Percentiles rank a stretch among this genome's conserved stretches.
Evolutionary conservation across 1,140 invertebrate species (phyloP).

Genomic region (Ectropis grisescens): DNA sequence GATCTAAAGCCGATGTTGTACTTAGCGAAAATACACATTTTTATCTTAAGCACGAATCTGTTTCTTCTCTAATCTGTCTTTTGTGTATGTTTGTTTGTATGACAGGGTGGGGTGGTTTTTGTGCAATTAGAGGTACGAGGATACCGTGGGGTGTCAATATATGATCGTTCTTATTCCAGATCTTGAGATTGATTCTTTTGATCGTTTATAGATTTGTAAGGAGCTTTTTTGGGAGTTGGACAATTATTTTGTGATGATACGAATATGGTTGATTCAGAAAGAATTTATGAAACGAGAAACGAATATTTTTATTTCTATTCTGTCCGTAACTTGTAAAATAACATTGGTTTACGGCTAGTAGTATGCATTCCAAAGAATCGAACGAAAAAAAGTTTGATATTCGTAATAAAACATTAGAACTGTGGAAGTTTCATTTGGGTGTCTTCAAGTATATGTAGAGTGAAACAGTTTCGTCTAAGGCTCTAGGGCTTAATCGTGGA

Average conservation of each 20-base stretch:
- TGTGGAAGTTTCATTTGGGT: too few species aligned
- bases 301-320: too few species aligned
- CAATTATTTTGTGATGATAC: not conserved
- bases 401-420: too few species aligned
- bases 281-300: too few species aligned
- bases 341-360: too few species aligned
- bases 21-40: conserved; percentile 58
- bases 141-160: conserved; percentile 56
- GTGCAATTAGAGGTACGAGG: conserved; percentile 59
- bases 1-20: conserved; percentile 51
- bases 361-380: too few species aligned
- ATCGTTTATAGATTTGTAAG: not conserved
- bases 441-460: too few species aligned
- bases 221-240: not conserved
- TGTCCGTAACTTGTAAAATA: too few species aligned
- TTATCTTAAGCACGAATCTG: conserved; percentile 66
- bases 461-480: too few species aligned
- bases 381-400: too few species aligned
- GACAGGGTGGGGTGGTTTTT: conserved; percentile 40
- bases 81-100: conserved; percentile 58
- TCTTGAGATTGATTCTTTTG: conserved; percentile 15
- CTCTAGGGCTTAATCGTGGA: too few species aligned
- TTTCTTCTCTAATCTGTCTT: conserved; percentile 58
- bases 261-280: too few species aligned
- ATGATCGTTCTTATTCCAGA: conserved; percentile 2